Conservation (phyloP, 2,113 vertebrate genomes). For the Laticauda laticaudata region DNA sequence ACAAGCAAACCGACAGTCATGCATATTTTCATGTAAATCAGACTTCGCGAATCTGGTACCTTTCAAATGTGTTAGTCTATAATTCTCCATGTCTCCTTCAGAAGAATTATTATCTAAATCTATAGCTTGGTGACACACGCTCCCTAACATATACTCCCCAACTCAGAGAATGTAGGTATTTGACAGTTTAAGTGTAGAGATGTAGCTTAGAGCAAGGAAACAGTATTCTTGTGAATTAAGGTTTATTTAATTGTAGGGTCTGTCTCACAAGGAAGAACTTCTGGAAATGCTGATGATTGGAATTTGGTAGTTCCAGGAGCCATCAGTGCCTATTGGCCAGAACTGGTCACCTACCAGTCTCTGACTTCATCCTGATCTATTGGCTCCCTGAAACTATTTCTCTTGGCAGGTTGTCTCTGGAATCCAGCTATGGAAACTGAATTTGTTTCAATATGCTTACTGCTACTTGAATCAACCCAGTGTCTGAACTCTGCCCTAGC, state of each 20-base stretch:
- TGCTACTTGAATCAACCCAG: background rate
- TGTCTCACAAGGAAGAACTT: background rate
- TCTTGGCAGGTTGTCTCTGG: background rate
- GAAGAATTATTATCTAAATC: background rate
- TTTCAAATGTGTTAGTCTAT: background rate
- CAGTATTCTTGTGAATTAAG: background rate
- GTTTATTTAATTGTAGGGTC: background rate
- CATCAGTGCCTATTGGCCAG: background rate
- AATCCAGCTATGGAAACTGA: background rate
- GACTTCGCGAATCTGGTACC: background rate
- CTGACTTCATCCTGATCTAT: background rate
- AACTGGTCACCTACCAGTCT: background rate
- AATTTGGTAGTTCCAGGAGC: background rate
- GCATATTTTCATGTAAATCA: background rate
- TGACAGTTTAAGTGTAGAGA: background rate
- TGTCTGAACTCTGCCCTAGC: background rate
- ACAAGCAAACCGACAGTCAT: background rate
- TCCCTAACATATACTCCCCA: background rate
- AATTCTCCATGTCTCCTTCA: background rate
- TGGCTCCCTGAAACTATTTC: background rate
- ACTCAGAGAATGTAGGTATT: background rate
- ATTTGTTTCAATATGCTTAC: background rate
- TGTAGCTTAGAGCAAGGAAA: background rate
- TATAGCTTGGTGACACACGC: background rate
- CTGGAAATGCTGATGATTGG: background rate